Evolutionary conservation across 2,888 invertebrate species (phyloP), one percentile per base, ranked within the genome.

Genomic region (Acrobasis suavella): DNA sequence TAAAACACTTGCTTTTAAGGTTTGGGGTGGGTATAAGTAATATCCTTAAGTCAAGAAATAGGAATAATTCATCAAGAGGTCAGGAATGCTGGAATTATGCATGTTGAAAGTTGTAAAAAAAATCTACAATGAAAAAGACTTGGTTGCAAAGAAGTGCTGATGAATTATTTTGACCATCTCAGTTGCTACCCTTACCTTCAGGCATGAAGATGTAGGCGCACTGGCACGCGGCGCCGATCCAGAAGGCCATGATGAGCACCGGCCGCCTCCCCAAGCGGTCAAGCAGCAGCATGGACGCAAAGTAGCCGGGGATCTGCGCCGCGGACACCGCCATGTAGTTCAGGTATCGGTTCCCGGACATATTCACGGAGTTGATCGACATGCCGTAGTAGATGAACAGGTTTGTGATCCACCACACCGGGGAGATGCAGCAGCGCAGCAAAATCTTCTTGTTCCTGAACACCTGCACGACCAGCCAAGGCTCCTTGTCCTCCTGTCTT

Each of bases 271-370:
- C 95, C 9, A 94, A 77, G 61, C 82, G 89, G 65, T 94, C 93
- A 75, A 95, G 88, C n/a, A 95, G 79, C 9, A 94, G 76, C 62
- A 93, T 93, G 0, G 95, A 94, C 22, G 93, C 73, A 72, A 94
- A 87, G 72, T 94, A 95, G 0, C 95, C 96, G 0, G 96, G 96
- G 55, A 96, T 94, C 78, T 96, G 96, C 0, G 95, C 93, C 0
- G 93, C 78, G 0, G 93, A 85, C 7, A 94, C 94, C 16, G 94
- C 82, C 22, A 95, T 91, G 71, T 94, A 96, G 82, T 95, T 95
- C 17, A 94, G 58, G 74, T 95, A 95, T 66, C 91, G 91, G 74
- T 95, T 94, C 6, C 95, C 95, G 0, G 93, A 93, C 68, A 96
- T 85, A 15, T 94, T 92, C 0, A 95, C 94, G 0, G 95, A 93